phyloP scores from a whole-genome alignment of 2,113 vertebrate genomes.

The Rattus rattus region DNA sequence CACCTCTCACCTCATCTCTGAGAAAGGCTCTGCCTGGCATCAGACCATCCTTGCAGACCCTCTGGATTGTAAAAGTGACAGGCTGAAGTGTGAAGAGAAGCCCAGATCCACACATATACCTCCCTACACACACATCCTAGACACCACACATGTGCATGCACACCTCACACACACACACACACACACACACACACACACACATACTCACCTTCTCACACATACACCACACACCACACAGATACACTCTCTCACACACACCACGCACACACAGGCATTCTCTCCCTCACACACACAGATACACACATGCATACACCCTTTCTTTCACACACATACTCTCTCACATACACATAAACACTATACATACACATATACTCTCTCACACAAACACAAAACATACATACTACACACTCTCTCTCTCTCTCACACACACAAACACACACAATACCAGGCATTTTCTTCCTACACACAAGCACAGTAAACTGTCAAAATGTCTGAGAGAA shows the following conservation, averaged over 20 bases:
- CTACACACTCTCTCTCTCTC: background rate
- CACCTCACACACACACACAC: background rate
- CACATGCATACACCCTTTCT: too few relatives aligned
- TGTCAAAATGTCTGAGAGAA: too few relatives aligned
- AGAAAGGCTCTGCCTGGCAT: fast-evolving
- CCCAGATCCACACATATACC: background rate
- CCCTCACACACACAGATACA: background rate
- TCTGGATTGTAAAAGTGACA: background rate
- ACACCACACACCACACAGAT: too few relatives aligned
- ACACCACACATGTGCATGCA: background rate
- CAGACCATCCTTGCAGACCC: background rate
- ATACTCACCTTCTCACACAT: too few relatives aligned
- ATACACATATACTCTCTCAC: background rate
- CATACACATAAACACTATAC: background rate
- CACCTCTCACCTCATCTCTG: fast-evolving
- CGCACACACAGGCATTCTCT: too few relatives aligned
- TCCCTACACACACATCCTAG: background rate
- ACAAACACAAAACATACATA: background rate
- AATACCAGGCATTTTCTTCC: fast-evolving
- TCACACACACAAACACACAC: background rate
- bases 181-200: too few relatives aligned
- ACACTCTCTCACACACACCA: background rate
- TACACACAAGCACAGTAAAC: background rate
- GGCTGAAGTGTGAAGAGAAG: background rate
- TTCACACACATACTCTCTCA: background rate